Percentiles rank a stretch among this genome's conserved stretches.
Conservation (phyloP, 1,140 invertebrate genomes). For the Campoletis sonorensis region DNA sequence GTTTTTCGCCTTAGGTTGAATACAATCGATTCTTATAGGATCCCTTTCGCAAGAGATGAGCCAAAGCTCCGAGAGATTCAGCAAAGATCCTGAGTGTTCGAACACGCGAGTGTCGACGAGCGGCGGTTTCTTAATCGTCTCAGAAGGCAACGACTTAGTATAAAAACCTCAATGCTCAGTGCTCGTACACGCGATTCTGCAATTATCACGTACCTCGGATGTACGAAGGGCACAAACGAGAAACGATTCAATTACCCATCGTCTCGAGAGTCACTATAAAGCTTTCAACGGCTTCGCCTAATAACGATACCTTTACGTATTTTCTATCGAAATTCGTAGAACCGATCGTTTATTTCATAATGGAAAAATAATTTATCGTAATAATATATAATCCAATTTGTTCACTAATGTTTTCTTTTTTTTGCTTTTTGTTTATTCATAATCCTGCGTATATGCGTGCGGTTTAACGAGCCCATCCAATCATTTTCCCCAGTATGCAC, state of each 20-base stretch:
- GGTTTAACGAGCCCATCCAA: no score
- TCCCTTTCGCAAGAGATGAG: not conserved
- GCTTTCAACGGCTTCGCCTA: constrained; percentile 30
- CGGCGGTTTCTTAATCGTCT: constrained; percentile 13
- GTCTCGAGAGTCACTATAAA: constrained; percentile 47
- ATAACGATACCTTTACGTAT: not conserved
- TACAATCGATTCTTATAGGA: not conserved
- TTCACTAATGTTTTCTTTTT: no score
- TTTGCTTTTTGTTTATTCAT: no score
- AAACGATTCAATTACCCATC: constrained; percentile 50
- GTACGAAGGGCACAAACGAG: not conserved
- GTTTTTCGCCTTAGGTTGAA: not conserved
- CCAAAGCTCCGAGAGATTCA: not conserved
- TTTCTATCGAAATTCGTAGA: no score
- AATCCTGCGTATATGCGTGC: no score
- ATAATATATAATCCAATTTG: no score
- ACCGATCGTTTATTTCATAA: no score
- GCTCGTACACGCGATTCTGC: constrained; percentile 55
- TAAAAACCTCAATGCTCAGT: not conserved
- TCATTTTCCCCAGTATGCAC: no score
- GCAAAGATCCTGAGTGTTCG: not conserved
- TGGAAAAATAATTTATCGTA: no score
- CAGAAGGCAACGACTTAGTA: not conserved
- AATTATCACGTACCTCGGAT: constrained; percentile 56
- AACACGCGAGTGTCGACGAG: constrained; percentile 23